Percentiles rank a stretch among this genome's conserved stretches.
These are phyloP conservation scores for Acleris emargana DNA, from an alignment of 2,888 invertebrate species.

Conservation along the genomic window DNA sequence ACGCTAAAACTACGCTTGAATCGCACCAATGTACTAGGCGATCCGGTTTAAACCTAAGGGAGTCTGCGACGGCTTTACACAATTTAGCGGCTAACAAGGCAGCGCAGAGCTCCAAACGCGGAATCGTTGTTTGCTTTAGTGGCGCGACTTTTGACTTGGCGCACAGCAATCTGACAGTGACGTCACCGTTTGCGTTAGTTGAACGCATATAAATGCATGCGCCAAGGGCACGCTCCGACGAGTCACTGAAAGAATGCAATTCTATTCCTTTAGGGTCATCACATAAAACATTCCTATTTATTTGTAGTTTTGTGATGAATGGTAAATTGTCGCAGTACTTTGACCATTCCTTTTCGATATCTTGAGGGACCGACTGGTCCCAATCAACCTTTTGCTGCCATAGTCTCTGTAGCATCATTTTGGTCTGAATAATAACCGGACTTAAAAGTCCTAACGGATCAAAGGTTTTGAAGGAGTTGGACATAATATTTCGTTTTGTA, in stretches of 20 bases:
- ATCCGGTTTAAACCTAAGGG: conserved; percentile 29
- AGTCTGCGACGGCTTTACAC: conserved; percentile 25
- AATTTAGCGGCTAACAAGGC: conserved; percentile 32
- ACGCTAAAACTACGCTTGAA: conserved; percentile 35
- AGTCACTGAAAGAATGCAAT: conserved; percentile 47
- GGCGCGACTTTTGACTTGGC: conserved; percentile 40
- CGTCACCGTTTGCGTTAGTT: conserved; percentile 12
- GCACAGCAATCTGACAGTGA: conserved; percentile 10
- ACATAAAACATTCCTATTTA: conserved; percentile 42
- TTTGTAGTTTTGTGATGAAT: conserved; percentile 27
- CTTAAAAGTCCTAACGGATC: conserved; percentile 1
- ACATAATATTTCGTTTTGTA: conserved; percentile 40
- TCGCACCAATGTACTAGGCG: conserved; percentile 41
- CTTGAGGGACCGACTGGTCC: conserved; percentile 42
- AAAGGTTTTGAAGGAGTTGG: conserved; percentile 35
- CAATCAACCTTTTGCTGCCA: conserved; percentile 42
- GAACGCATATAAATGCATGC: conserved; percentile 46
- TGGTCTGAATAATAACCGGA: conserved; percentile 32
- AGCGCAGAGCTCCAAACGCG: conserved; percentile 44
- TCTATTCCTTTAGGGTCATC: conserved; percentile 39
- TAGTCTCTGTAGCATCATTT: conserved; percentile 40
- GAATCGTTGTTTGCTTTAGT: conserved; percentile 45
- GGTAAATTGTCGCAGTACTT: conserved; percentile 36
- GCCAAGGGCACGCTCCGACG: conserved; percentile 44
- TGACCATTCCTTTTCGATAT: conserved; percentile 39